Evolutionary conservation across 1,140 invertebrate genomes (phyloP), one percentile per base, ranked within the genome.

Genomic region (Polypedilum pembai): DNA sequence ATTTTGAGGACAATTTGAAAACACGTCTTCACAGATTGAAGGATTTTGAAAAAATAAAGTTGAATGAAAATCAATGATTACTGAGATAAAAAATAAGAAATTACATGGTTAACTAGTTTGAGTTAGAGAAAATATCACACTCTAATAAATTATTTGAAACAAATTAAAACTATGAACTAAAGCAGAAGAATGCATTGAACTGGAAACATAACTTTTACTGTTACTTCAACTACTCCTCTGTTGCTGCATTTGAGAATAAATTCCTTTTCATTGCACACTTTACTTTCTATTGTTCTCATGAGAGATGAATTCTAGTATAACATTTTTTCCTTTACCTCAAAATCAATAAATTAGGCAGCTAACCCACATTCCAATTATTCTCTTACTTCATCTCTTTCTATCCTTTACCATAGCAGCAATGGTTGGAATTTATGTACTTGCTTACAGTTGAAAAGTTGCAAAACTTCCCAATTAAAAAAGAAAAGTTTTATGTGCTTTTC

Each of bases 261-360:
- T 33, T 33, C 24, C 24, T 33, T 4, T 56, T 56, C n/a, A 56
- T 56, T 56, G 45, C 45, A 56, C 41, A 12, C 8, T 45, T 15
- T 15, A 56, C 45, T 56, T 12, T n/a, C n/a, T 56, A 56, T 56
- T 56, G 45, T n/a, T 56, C 45, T n/a, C n/a, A 56, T 56, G 45
- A 56, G 45, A 56, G n/a, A 12, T 56, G 12, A 12, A 15, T 15
- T 56, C 45, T 15, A 56, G n/a, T 56, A 10, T 56, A 56, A 56
- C 12, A 10, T 45, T 15, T 15, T 10, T 3, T 45, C 41, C 41
- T 12, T 56, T 12, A 56, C 45, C 45, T 56, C 45, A 56, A 56
- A 56, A 56, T 56, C 45, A 15, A 56, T 56, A 56, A 56, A 56
- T 56, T 56, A 56, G 45, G 4, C 45, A n/a, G 12, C 45, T 56